Conservation (phyloP, 1,140 invertebrate species). For the Aphidius ervi region DNA sequence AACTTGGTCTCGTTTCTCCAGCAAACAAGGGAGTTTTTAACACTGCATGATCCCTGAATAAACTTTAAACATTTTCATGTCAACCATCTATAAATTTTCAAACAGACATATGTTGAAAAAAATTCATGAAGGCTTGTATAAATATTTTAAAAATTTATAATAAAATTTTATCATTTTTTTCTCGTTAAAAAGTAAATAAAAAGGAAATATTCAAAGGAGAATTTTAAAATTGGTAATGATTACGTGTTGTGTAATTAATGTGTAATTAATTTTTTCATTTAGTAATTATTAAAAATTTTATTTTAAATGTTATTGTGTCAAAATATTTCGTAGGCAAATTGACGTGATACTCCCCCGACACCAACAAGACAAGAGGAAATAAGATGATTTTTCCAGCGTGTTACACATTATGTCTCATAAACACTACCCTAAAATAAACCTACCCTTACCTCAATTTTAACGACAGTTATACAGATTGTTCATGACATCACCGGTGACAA, state of each 20-base stretch:
- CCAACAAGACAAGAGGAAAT: conserved; percentile 36
- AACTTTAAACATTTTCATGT: conserved; percentile 38
- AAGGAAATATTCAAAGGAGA: no score
- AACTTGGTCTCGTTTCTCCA: conserved; percentile 29
- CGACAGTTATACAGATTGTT: conserved; percentile 26
- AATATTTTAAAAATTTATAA: no score
- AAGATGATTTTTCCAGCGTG: conserved; percentile 50
- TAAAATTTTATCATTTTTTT: no score
- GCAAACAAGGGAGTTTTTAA: conserved; percentile 48
- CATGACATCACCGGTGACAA: conserved; percentile 24
- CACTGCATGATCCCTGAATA: conserved; percentile 45
- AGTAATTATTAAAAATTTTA: background rate
- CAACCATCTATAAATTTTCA: conserved; percentile 8
- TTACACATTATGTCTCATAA: conserved; percentile 56
- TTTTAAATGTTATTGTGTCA: background rate
- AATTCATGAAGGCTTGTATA: no score
- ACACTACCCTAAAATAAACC: conserved; percentile 48
- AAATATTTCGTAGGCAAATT: conserved; percentile 4
- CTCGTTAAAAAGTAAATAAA: no score
- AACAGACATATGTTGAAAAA: background rate
- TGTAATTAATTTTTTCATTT: no score
- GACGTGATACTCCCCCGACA: conserved; percentile 19
- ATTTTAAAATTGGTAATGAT: no score
- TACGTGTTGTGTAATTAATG: no score
- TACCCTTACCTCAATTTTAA: conserved; percentile 20